Percentiles rank a stretch among this genome's conserved stretches.
phyloP scores from a whole-genome alignment of 2,797 vertebrate genomes.

The Erethizon dorsatum region DNA sequence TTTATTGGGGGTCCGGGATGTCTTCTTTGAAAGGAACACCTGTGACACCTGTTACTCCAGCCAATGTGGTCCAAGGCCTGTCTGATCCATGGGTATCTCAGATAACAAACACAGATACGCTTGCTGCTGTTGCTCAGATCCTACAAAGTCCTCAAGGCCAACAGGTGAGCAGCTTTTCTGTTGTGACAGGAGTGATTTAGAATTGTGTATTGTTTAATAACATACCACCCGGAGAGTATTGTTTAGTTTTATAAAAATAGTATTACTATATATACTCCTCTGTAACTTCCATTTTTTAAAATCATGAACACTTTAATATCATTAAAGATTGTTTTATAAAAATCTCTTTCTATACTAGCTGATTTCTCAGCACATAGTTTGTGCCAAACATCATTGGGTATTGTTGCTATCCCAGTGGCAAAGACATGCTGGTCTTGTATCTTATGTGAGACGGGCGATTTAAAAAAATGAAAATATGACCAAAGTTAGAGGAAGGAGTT shows the following conservation, averaged over 20 bases:
- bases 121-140: conserved; percentile 98
- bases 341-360: background rate
- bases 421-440: background rate
- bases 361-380: conserved; percentile 35
- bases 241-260: background rate
- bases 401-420: background rate
- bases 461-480: background rate
- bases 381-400: conserved; percentile 12
- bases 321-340: background rate
- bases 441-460: background rate
- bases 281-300: background rate
- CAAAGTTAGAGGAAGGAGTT: background rate
- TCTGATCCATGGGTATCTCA: conserved; percentile 98
- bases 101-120: conserved; percentile 97
- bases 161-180: conserved; percentile 92
- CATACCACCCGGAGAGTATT: background rate
- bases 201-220: background rate
- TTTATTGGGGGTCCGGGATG: conserved; percentile 28
- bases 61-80: conserved; percentile 96
- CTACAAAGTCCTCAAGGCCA: conserved; percentile 99
- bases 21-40: conserved; percentile 93
- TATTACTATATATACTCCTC: background rate
- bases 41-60: conserved; percentile 97
- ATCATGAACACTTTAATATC: background rate
- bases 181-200: background rate